Percentiles rank a stretch among this genome's conserved stretches.
These are phyloP conservation scores for Ctenomys sociabilis DNA, from an alignment of 2,113 vertebrate species.

Conservation along the genomic window DNA sequence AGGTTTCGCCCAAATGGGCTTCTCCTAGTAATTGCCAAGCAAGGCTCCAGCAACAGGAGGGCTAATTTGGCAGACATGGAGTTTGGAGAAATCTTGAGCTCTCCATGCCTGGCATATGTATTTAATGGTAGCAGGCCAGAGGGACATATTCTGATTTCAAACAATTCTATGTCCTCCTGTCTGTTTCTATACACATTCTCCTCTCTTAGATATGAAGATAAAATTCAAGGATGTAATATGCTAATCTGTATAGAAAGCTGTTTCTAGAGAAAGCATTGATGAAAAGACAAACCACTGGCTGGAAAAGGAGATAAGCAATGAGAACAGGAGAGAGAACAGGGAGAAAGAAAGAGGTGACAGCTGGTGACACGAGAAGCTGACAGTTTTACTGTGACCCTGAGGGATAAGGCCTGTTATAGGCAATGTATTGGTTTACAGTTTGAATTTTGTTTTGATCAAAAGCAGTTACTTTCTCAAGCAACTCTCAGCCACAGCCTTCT, in stretches of 20 bases:
- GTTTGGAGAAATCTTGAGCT: conserved; percentile 8
- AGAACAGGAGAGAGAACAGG: background rate
- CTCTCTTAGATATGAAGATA: conserved; percentile 14
- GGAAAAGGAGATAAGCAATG: conserved; percentile 4
- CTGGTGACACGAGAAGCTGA: background rate
- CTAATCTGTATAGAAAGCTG: conserved; percentile 29
- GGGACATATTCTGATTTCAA: conserved; percentile 8
- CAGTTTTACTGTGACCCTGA: conserved; percentile 51
- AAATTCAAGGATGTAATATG: background rate
- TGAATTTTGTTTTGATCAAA: conserved; percentile 77
- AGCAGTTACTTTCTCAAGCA: conserved; percentile 71
- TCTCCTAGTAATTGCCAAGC: background rate
- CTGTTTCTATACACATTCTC: background rate
- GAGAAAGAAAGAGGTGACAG: background rate
- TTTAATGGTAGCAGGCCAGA: background rate
- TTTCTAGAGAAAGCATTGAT: conserved; percentile 36
- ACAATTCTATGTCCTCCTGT: background rate
- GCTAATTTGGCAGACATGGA: conserved; percentile 4
- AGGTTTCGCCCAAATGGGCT: background rate
- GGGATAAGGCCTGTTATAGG: conserved; percentile 35
- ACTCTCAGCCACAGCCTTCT: conserved; percentile 54
- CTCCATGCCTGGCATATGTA: background rate
- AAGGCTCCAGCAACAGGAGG: background rate
- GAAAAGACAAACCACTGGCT: conserved; percentile 14
- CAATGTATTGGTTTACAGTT: conserved; percentile 57